These are phyloP conservation scores for Agonum fuliginosum DNA, from an alignment of 2,888 invertebrate species.

Conservation along the genomic window DNA sequence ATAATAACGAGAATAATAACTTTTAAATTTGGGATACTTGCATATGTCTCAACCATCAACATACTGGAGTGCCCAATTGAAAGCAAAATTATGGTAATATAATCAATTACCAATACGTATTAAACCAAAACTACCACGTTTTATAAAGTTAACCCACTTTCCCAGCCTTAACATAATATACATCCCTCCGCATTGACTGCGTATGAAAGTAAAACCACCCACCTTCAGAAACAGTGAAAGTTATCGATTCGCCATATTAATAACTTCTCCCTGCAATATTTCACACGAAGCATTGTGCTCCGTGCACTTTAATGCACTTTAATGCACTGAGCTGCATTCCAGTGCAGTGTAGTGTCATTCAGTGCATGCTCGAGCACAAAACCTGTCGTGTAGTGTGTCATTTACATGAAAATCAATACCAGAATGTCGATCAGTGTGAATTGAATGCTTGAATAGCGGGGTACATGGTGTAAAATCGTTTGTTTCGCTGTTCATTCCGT, in stretches of 20 bases:
- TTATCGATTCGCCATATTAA: not conserved
- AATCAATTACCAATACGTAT: no score
- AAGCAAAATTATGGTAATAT: no score
- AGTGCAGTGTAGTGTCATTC: not conserved
- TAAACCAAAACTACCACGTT: no score
- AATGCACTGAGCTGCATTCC: not conserved
- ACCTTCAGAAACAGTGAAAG: not conserved
- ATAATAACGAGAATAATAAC: no score
- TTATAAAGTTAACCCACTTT: no score
- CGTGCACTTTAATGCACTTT: no score
- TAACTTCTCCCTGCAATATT: not conserved
- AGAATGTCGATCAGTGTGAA: not conserved
- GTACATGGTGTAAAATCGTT: not conserved
- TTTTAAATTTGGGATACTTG: no score
- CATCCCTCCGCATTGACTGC: no score
- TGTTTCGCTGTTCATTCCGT: not conserved
- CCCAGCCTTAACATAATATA: no score
- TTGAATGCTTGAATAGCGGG: not conserved
- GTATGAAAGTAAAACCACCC: not conserved
- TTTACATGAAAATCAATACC: not conserved
- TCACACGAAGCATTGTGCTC: no score
- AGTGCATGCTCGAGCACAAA: not conserved
- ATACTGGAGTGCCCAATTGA: no score
- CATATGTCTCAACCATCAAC: no score
- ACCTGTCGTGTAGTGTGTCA: not conserved